phyloP scores from a whole-genome alignment of 2,797 vertebrate species.

The Poecile montanus region DNA sequence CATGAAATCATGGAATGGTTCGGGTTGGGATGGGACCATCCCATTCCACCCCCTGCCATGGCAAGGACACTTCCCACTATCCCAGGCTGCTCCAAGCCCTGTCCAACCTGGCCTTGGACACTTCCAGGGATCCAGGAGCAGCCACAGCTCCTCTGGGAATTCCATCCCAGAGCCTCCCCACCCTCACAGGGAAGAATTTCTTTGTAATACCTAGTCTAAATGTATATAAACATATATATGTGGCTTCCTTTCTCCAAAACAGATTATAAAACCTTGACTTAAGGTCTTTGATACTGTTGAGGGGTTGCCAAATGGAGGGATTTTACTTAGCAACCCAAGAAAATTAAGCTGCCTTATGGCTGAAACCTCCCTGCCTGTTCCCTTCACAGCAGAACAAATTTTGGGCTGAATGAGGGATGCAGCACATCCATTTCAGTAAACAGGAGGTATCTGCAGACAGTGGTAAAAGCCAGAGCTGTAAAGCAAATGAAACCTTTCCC shows the following conservation, averaged over 20 bases:
- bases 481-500: not conserved
- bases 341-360: not conserved
- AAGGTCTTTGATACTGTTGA: not conserved
- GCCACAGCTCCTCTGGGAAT: not conserved
- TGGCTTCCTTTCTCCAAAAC: not conserved
- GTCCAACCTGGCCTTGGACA: rapidly evolving
- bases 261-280: not conserved
- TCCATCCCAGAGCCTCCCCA: rapidly evolving
- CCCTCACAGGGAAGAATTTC: not conserved
- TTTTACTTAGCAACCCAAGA: not conserved
- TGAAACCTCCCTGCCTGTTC: not conserved
- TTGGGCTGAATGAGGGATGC: not conserved
- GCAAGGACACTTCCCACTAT: rapidly evolving
- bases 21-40: not conserved
- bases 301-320: not conserved
- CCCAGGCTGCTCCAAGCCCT: not conserved
- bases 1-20: not conserved
- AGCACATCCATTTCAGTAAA: not conserved
- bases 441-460: rapidly evolving
- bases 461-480: not conserved
- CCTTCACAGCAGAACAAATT: not conserved
- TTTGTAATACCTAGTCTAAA: not conserved
- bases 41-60: not conserved
- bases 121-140: not conserved
- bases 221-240: not conserved